phyloP scores from a whole-genome alignment of 2,888 invertebrate species.

The Cordilura impudica region DNA sequence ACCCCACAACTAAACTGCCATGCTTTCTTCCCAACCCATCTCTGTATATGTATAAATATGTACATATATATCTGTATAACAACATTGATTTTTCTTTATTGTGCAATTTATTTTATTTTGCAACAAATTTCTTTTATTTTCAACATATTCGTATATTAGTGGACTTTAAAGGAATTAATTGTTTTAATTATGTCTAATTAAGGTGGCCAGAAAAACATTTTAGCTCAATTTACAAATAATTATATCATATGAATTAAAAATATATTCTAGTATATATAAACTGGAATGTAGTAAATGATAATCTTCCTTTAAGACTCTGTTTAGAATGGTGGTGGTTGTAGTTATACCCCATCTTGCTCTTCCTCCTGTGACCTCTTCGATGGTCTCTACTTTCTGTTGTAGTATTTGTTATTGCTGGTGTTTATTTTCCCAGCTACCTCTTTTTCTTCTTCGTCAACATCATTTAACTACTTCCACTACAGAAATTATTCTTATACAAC shows the following conservation, averaged over 20 bases:
- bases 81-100: slow-evolving; percentile 63
- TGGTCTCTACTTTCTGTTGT: slow-evolving; percentile 7
- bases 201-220: too few species aligned
- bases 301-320: neutral
- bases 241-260: too few species aligned
- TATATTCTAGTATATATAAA: too few species aligned
- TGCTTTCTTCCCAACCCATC: slow-evolving; percentile 38
- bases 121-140: slow-evolving; percentile 70
- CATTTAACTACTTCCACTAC: slow-evolving; percentile 28
- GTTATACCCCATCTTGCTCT: neutral
- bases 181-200: neutral
- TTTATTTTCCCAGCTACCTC: slow-evolving; percentile 10
- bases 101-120: slow-evolving; percentile 66
- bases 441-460: slow-evolving; percentile 26
- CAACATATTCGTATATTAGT: slow-evolving; percentile 21
- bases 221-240: too few species aligned
- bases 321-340: neutral
- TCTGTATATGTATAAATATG: neutral
- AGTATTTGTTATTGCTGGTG: slow-evolving; percentile 23
- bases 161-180: neutral
- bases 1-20: slow-evolving; percentile 17
- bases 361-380: slow-evolving; percentile 47
- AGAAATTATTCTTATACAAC: slow-evolving; percentile 39
- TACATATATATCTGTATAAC: slow-evolving; percentile 33
- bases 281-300: too few species aligned